These are phyloP conservation scores for Dinothrombium tinctorium DNA, from an alignment of 1,140 invertebrate species.

Conservation along the genomic window DNA sequence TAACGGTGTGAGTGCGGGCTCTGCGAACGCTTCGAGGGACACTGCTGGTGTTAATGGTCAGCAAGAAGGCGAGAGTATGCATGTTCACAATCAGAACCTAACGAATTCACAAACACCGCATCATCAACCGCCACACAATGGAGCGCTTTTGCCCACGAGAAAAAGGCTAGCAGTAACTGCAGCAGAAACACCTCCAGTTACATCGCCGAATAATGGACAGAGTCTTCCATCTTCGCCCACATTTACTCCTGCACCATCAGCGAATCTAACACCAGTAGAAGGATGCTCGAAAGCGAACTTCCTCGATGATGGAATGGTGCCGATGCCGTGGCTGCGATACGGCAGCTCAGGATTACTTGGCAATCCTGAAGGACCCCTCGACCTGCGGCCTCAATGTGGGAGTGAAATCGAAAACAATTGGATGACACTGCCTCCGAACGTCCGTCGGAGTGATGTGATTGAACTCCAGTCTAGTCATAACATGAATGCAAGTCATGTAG, in stretches of 20 bases:
- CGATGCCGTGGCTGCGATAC: slow-evolving; percentile 30
- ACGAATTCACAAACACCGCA: too few species aligned
- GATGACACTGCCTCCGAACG: background rate
- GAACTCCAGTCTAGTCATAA: background rate
- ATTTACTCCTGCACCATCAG: slow-evolving; percentile 17
- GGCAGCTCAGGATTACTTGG: slow-evolving; percentile 21
- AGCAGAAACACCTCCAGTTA: background rate
- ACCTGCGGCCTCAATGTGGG: slow-evolving; percentile 25
- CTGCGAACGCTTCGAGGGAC: background rate
- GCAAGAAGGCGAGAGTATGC: background rate
- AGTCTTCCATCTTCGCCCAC: slow-evolving; percentile 4
- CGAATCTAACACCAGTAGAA: too few species aligned
- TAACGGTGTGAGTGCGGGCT: background rate
- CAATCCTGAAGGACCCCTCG: slow-evolving; percentile 36
- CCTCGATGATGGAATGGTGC: slow-evolving; percentile 38
- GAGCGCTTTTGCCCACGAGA: background rate
- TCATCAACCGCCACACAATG: too few species aligned
- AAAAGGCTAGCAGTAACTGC: background rate
- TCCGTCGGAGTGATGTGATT: background rate
- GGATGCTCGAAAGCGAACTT: slow-evolving; percentile 11
- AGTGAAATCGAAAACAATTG: background rate
- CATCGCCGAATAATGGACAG: slow-evolving; percentile 6
- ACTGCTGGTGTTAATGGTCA: background rate
- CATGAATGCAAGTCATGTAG: background rate
- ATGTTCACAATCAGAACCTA: background rate